Conservation (phyloP, 2,888 invertebrate species). For the Herminia tarsipennalis region DNA sequence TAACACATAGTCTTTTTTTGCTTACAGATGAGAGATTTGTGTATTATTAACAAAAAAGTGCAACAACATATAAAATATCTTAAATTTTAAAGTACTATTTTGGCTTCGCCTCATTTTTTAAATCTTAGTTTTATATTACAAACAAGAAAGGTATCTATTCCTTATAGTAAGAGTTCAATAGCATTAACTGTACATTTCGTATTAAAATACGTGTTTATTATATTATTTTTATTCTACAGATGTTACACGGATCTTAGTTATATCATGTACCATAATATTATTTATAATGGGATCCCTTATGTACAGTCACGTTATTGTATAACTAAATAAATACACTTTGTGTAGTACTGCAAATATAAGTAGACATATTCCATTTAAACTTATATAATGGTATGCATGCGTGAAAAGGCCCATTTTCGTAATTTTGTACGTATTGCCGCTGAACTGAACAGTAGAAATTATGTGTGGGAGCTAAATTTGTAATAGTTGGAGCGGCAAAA, state of each 20-base stretch:
- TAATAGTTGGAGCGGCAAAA: no score
- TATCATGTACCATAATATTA: constrained; percentile 19
- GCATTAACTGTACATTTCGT: constrained; percentile 62
- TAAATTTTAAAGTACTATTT: constrained; percentile 43
- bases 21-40: constrained; percentile 64
- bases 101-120: constrained; percentile 63
- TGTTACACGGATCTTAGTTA: constrained; percentile 29
- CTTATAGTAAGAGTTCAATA: constrained; percentile 52
- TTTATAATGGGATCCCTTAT: constrained; percentile 35
- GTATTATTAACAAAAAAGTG: constrained; percentile 66
- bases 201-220: constrained; percentile 53
- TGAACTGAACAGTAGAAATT: no score
- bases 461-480: no score
- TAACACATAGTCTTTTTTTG: constrained; percentile 63
- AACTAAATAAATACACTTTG: constrained; percentile 42
- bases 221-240: constrained; percentile 32
- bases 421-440: no score
- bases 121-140: constrained; percentile 55
- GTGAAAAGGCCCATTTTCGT: no score
- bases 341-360: constrained; percentile 28
- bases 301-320: constrained; percentile 47
- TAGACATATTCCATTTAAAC: no score
- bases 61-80: constrained; percentile 67
- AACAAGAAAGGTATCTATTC: constrained; percentile 57
- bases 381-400: no score